A percentile compares a stretch with the other conserved stretches of the same genome.
Evolutionary conservation across 2,797 vertebrate genomes (phyloP).

Genomic region (Tokudaia tokunoshimensis): DNA sequence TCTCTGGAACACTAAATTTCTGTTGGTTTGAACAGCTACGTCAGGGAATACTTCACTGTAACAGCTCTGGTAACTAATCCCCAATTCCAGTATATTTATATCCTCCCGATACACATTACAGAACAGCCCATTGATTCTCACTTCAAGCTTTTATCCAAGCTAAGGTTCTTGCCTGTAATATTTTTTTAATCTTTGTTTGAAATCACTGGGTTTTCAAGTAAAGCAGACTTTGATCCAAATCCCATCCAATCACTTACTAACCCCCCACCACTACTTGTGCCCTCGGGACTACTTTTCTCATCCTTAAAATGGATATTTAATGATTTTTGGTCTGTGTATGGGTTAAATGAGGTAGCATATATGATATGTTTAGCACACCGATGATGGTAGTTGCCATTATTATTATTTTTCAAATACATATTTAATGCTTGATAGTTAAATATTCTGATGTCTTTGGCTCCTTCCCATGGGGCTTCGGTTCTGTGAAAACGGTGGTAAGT

Average conservation of each 20-base stretch:
- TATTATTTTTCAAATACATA: constrained; percentile 21
- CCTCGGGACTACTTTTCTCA: constrained; percentile 34
- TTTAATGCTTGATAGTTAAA: constrained; percentile 8
- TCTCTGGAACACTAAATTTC: neutral
- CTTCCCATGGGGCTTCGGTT: too few species aligned
- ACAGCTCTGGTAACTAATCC: neutral
- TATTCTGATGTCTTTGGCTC: neutral
- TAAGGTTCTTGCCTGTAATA: constrained; percentile 21
- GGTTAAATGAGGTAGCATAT: neutral
- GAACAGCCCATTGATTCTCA: constrained; percentile 26
- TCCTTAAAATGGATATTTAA: constrained; percentile 31
- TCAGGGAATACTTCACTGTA: neutral
- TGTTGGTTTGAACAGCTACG: neutral
- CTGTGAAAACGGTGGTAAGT: neutral
- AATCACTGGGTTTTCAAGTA: neutral
- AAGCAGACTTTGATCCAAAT: constrained; percentile 31
- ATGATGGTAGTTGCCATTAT: neutral
- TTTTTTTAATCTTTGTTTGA: constrained; percentile 28
- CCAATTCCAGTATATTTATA: neutral
- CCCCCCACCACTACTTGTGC: neutral
- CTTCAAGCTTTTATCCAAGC: constrained; percentile 32
- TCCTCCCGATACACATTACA: neutral
- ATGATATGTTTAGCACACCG: neutral
- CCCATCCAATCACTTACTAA: constrained; percentile 29
- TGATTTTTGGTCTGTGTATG: neutral